phyloP scores from a whole-genome alignment of 2,797 vertebrate genomes.

The Trachurus trachurus region DNA sequence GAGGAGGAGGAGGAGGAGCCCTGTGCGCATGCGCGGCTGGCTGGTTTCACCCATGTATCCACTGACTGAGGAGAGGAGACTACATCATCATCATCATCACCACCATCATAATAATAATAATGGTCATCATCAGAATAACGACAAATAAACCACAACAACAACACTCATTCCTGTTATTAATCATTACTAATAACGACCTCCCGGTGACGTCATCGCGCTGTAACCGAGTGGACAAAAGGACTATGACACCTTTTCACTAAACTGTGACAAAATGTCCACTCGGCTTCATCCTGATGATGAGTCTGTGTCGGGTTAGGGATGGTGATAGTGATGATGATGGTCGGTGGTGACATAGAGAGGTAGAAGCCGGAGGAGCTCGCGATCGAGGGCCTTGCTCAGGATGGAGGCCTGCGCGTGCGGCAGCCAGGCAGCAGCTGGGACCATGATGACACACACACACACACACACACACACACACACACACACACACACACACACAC shows the following conservation, averaged over 20 bases:
- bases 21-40: slow-evolving; percentile 65
- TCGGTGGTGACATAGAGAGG: no score
- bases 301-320: no score
- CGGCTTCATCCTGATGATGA: no score
- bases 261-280: slow-evolving; percentile 16
- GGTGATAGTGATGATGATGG: no score
- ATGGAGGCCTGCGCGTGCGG: slow-evolving; percentile 83
- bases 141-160: neutral
- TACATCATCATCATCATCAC: no score
- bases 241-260: neutral
- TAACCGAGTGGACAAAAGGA: neutral
- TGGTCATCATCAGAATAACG: slow-evolving; percentile 37
- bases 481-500: slow-evolving; percentile 56
- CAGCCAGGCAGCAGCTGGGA: no score
- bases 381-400: no score
- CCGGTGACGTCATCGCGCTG: neutral
- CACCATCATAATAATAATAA: no score
- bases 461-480: slow-evolving; percentile 52
- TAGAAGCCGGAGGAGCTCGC: no score
- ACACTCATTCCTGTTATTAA: neutral
- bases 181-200: neutral
- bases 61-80: neutral
- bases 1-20: slow-evolving; percentile 22
- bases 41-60: slow-evolving; percentile 34
- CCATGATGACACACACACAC: slow-evolving; percentile 58